These are phyloP conservation scores for Erethizon dorsatum DNA, from an alignment of 2,797 vertebrate genomes.

Conservation along the genomic window DNA sequence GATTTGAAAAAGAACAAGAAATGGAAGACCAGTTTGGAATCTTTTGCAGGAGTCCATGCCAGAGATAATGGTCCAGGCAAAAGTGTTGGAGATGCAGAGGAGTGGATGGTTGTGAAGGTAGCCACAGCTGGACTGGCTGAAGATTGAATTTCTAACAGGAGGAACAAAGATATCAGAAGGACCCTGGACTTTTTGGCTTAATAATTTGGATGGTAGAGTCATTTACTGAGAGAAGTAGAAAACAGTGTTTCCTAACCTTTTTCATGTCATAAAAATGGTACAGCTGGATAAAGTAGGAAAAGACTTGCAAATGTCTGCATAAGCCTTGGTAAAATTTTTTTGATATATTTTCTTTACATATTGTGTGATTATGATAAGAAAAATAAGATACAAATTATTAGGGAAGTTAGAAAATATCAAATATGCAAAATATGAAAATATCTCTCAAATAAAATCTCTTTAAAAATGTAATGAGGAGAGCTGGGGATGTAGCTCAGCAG, in stretches of 20 bases:
- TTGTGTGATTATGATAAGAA: constrained; percentile 1
- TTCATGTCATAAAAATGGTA: not conserved
- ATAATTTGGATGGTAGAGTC: not conserved
- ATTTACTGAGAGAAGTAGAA: not conserved
- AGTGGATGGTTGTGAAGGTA: not conserved
- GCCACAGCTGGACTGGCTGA: not conserved
- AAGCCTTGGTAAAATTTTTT: not conserved
- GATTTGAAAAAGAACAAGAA: not conserved
- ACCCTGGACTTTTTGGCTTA: not conserved
- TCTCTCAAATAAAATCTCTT: not conserved
- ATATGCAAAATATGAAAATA: not conserved
- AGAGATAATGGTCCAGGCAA: not conserved
- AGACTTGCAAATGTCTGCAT: not conserved
- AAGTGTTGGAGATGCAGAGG: not conserved
- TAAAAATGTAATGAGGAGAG: not conserved
- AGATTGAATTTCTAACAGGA: not conserved
- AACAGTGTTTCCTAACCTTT: not conserved
- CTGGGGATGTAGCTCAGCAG: too few relatives aligned
- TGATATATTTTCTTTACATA: not conserved
- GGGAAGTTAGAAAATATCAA: not conserved
- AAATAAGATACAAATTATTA: not conserved
- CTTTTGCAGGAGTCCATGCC: not conserved
- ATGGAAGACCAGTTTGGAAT: not conserved
- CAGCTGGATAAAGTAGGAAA: not conserved
- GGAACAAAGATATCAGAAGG: not conserved